Evolutionary conservation across 2,797 vertebrate genomes (phyloP).

Genomic region (Acropternis orthonyx): DNA sequence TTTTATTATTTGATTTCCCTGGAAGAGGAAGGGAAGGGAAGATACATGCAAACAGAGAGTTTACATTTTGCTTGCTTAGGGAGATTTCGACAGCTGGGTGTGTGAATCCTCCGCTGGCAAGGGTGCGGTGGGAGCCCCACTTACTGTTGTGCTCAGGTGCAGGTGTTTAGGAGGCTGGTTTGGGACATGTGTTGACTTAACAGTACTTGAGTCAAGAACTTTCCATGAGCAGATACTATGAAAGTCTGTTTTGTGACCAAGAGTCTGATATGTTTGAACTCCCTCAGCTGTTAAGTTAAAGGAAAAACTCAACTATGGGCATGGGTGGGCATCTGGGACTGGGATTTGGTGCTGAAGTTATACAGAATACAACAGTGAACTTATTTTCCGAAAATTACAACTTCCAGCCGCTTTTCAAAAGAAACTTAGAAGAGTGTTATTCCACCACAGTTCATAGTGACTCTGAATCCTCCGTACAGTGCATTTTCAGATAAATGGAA

Average conservation of each 20-base stretch:
- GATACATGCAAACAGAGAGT: not conserved
- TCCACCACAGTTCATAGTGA: not conserved
- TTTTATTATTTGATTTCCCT: not conserved
- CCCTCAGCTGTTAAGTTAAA: not conserved
- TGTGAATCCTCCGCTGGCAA: not conserved
- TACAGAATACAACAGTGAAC: not conserved
- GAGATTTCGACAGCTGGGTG: not conserved
- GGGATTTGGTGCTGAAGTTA: not conserved
- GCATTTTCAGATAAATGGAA: not conserved
- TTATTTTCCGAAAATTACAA: not conserved
- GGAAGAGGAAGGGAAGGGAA: not conserved
- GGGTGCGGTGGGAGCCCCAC: not conserved
- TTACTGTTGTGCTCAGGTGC: not conserved
- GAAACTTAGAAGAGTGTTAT: not conserved
- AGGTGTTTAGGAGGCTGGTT: not conserved
- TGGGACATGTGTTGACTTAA: not conserved
- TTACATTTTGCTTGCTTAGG: not conserved
- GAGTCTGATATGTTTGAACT: not conserved
- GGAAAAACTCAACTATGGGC: not conserved
- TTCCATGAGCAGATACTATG: not conserved
- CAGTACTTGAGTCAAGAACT: not conserved
- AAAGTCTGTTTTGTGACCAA: not conserved
- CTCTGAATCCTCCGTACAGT: not conserved
- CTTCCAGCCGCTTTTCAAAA: not conserved
- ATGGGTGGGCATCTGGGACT: not conserved